Evolutionary conservation across 2,888 invertebrate species (phyloP).

Genomic region (Drosophila koepferae): DNA sequence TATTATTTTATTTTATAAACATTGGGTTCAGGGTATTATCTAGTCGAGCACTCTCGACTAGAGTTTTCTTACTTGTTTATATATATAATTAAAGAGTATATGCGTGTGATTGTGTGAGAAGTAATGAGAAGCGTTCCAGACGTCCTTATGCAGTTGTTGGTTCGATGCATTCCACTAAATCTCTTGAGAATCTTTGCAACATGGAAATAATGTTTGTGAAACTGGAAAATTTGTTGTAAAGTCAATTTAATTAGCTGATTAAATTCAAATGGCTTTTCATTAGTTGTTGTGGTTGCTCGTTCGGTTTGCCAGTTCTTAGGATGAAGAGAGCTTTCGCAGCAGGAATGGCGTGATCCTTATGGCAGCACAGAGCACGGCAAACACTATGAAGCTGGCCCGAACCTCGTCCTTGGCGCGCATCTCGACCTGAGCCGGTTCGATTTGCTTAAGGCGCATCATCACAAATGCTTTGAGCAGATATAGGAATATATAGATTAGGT

Average conservation of each 20-base stretch:
- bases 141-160: not conserved
- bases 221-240: constrained; percentile 1
- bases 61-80: no score
- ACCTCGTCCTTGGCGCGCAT: constrained; percentile 52
- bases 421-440: constrained; percentile 27
- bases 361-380: constrained; percentile 50
- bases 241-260: not conserved
- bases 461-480: constrained; percentile 3
- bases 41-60: no score
- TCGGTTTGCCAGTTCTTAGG: not conserved
- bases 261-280: not conserved
- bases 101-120: not conserved
- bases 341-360: constrained; percentile 53
- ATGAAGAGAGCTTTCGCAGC: constrained; percentile 29
- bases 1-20: no score
- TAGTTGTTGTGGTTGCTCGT: not conserved
- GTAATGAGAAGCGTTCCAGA: not conserved
- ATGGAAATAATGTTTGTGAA: not conserved
- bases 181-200: not conserved
- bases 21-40: no score
- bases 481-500: no score
- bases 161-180: not conserved
- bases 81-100: not conserved
- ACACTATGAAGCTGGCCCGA: constrained; percentile 51
- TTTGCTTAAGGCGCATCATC: constrained; percentile 56